Base-by-base conservation (phyloP, 2,113 vertebrate species). In the Circaetus gallicus region DNA sequence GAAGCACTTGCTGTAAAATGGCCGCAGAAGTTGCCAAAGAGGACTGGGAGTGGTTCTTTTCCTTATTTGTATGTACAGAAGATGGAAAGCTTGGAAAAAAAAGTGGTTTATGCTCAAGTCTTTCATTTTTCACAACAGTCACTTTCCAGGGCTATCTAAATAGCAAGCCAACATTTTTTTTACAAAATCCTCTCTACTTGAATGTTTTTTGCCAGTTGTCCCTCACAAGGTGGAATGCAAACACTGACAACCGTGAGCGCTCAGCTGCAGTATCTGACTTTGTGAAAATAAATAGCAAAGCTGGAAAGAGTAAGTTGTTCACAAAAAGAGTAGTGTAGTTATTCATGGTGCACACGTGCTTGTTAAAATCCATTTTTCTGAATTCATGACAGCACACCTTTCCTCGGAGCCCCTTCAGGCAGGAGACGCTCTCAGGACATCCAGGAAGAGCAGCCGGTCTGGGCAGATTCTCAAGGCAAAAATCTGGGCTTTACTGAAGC, bases 381-480 rank as follows among this genome's bases (percentile, higher is more conserved):
- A 86, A 63, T 47, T 70, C 59, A 43, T 28, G 72, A 55, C 67
- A 90, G 47, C 76, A 65, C 70, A 91, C 28, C 82, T 88, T 91
- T 86, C 82, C 79, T 90, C 45, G 36, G 90, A 95, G 87, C 58
- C 66, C 55, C 72, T 83, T 81, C 59, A 65, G 72, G 65, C 88
- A 56, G 67, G 29, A 77, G 63, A 78, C 0, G 2, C n/a, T 90
- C 82, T 59, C 56, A 86, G 80, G 80, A 86, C 42, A 87, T 36
- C 69, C 73, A 89, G 47, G 65, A 81, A 38, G 47, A 96, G 65
- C 94, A 96, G 89, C 86, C 92, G 89, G 80, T 89, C 92, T 83
- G 93, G 73, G 77, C 83, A 94, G 91, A 62, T 8, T 91, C 86
- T 90, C 82, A 89, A 80, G 76, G 69, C 82, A 95, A 90, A 97